Evolutionary conservation across 2,113 vertebrate species (phyloP).

Genomic region (Bagarius yarrelli): DNA sequence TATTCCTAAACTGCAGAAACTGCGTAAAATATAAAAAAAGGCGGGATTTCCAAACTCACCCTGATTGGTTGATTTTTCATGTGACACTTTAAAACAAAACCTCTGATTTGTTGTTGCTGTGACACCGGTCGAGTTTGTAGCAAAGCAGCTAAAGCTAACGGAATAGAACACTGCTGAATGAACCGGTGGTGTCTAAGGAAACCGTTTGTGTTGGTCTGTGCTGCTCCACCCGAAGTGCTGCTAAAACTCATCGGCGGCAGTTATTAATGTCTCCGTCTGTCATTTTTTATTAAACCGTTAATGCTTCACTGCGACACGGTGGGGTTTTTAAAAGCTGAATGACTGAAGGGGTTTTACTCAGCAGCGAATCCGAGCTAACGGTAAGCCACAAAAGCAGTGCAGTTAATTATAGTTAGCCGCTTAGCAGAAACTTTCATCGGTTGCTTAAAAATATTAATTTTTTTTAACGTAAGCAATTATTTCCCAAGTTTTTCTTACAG

Average conservation of each 20-base stretch:
- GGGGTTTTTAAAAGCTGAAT: no score
- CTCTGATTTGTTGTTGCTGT: no score
- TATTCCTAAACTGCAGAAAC: no score
- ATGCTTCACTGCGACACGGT: not conserved
- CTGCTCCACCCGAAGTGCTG: not conserved
- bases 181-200: conserved; percentile 24
- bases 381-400: no score
- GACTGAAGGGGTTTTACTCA: not conserved
- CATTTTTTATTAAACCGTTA: not conserved
- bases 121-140: no score
- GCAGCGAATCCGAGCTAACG: not conserved
- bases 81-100: no score
- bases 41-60: no score
- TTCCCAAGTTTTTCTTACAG: not conserved
- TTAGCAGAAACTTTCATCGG: not conserved
- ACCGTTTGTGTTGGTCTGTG: conserved; percentile 23
- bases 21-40: no score
- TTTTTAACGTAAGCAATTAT: not conserved
- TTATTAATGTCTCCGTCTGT: not conserved
- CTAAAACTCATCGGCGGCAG: conserved; percentile 7
- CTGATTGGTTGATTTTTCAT: no score
- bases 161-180: no score
- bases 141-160: not conserved
- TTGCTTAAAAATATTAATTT: no score
- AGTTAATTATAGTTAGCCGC: not conserved